Conservation (phyloP, 2,113 vertebrate genomes). For the Eretmochelys imbricata region DNA sequence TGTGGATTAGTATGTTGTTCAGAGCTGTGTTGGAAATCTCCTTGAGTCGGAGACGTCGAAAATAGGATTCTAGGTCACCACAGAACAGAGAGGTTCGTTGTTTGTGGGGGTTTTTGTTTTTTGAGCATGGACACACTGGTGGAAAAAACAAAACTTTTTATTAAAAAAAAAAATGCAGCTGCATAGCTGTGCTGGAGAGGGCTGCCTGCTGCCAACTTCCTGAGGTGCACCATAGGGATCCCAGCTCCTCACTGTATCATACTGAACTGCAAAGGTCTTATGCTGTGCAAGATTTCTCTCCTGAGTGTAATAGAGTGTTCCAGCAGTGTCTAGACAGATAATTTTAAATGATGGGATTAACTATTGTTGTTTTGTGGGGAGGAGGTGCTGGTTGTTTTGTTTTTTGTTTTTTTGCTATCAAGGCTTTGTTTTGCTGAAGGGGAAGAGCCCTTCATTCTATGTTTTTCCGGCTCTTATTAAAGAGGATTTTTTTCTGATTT, state of each 20-base stretch:
- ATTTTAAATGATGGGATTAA: not conserved
- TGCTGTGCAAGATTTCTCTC: conserved; percentile 35
- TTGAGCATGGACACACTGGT: not conserved
- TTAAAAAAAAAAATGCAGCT: not conserved
- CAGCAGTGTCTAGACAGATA: not conserved
- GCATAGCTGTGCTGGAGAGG: not conserved
- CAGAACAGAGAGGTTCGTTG: not conserved
- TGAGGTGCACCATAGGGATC: conserved; percentile 32
- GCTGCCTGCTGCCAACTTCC: conserved; percentile 13
- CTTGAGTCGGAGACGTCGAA: too few relatives aligned
- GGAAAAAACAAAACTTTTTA: not conserved
- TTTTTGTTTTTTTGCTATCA: conserved; percentile 39
- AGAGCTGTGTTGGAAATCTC: too few relatives aligned
- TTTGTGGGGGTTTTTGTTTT: not conserved
- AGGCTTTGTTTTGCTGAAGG: not conserved
- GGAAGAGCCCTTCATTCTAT: not conserved
- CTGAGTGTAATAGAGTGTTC: not conserved
- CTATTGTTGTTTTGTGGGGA: not conserved
- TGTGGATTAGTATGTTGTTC: too few relatives aligned
- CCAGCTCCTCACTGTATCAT: conserved; percentile 11
- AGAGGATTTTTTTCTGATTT: not conserved
- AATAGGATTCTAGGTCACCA: too few relatives aligned
- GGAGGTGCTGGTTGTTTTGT: not conserved
- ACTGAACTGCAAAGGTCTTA: conserved; percentile 31
- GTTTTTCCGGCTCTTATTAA: not conserved